phyloP scores from a whole-genome alignment of 2,113 vertebrate species.

The Callithrix jacchus region DNA sequence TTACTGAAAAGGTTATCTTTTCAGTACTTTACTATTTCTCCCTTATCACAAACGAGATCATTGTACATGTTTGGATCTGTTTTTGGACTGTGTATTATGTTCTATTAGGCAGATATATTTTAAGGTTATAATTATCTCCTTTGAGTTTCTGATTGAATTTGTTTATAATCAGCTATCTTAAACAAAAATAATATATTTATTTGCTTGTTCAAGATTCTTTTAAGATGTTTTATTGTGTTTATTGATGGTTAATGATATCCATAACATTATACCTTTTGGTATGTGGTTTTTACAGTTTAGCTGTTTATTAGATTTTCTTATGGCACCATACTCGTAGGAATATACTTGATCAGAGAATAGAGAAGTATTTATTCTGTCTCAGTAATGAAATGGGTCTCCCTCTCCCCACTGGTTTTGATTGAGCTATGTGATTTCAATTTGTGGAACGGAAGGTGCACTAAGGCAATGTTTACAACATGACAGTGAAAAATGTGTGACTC shows the following conservation, averaged over 20 bases:
- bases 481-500: constrained; percentile 25
- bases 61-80: background rate
- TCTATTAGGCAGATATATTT: background rate
- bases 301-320: background rate
- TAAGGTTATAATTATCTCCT: background rate
- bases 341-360: background rate
- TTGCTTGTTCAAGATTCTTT: constrained; percentile 35
- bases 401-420: background rate
- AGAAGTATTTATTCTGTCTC: constrained; percentile 27
- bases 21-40: background rate
- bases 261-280: background rate
- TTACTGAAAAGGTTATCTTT: background rate
- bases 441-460: background rate
- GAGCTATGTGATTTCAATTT: background rate
- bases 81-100: background rate
- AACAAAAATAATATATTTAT: background rate
- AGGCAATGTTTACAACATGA: constrained; percentile 27
- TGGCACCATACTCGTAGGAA: background rate
- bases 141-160: constrained; percentile 6
- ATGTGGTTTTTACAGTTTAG: background rate
- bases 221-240: constrained; percentile 9
- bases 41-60: background rate
- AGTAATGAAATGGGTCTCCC: background rate
- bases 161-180: constrained; percentile 15
- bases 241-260: background rate